phyloP scores from a whole-genome alignment of 2,888 invertebrate genomes.

The Harpalus rubripes region DNA sequence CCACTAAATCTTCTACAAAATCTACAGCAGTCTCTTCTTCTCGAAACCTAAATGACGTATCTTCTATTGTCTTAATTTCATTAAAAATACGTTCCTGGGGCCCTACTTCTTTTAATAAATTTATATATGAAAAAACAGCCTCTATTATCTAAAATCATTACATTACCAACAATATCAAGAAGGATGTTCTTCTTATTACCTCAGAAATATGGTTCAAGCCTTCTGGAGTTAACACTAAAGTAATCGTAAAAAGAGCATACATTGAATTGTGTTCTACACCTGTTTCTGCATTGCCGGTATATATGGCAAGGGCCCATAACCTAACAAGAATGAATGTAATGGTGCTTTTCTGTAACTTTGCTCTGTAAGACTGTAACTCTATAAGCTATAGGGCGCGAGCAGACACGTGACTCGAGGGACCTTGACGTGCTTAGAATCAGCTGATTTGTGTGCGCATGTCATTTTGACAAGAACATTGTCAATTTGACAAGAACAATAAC shows the following conservation, averaged over 20 bases:
- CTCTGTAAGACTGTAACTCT: too few relatives aligned
- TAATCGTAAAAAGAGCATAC: conserved; percentile 87
- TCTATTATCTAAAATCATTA: conserved; percentile 82
- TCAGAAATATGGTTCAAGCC: conserved; percentile 86
- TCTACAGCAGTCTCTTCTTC: conserved; percentile 86
- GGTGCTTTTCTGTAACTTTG: too few relatives aligned
- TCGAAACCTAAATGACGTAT: conserved; percentile 85
- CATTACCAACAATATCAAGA: background rate
- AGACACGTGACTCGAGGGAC: too few relatives aligned
- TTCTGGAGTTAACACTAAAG: conserved; percentile 87
- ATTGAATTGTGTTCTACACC: conserved; percentile 90
- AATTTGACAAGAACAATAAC: too few relatives aligned
- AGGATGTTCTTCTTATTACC: conserved; percentile 72
- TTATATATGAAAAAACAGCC: conserved; percentile 89
- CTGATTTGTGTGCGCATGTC: too few relatives aligned
- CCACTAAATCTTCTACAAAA: conserved; percentile 87
- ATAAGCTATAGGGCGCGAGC: too few relatives aligned
- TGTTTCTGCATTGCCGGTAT: conserved; percentile 85
- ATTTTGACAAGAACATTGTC: too few relatives aligned
- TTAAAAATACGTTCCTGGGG: conserved; percentile 85
- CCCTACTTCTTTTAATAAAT: conserved; percentile 84
- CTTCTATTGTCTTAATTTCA: conserved; percentile 88
- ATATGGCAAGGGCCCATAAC: conserved; percentile 87
- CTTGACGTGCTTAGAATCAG: too few relatives aligned
- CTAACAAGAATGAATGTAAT: conserved; percentile 75